Evolutionary conservation across 2,888 invertebrate genomes (phyloP), one percentile per base, ranked within the genome.

Genomic region (Tridacna gigas): DNA sequence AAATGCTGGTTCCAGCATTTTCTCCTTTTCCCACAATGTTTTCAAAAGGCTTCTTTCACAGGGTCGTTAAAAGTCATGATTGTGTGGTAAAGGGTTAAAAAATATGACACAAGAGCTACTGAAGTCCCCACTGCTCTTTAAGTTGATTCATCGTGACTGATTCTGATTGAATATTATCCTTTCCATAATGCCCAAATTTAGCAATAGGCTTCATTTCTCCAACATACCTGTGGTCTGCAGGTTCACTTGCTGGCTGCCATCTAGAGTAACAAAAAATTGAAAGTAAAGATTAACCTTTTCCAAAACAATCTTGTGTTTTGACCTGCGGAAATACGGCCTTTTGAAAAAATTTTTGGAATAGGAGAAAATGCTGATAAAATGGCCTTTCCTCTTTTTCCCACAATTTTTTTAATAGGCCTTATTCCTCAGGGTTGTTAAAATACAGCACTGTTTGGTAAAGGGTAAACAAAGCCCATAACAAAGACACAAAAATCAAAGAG

Each of bases 201-300:
- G 75, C 67, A 7, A 65, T 45, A 22, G 82, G 76, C 48, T 79
- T 83, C 37, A 86, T 79, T n/a, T 89, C 90, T 12, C 91, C 91
- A 61, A 91, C 84, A 80, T 90, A 93, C 67, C 93, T 86, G 0
- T 86, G 82, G 80, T 93, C 93, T 9, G 86, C 86, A 15, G 85
- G 86, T 20, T 91, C 89, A 82, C 84, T 84, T 0, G 89, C 87
- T 20, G 91, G 90, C 76, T 91, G 93, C 92, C 93, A 93, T 77
- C 92, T 92, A 67, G 2, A 75, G 26, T 25, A 51, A 18, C 15
- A n/a, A 18, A 67, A 20, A 1, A 22, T 4, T 13, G 25, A 25
- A 63, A 25, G 11, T 63, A 63, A 25, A 4, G 37, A 37, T 37
- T 4, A 37, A 37, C 37, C 37, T 7, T 37, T 37, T 37, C 7